Percentiles rank a stretch among this genome's conserved stretches.
Evolutionary conservation across 2,113 vertebrate species (phyloP).

Genomic region (Otocyon megalotis): DNA sequence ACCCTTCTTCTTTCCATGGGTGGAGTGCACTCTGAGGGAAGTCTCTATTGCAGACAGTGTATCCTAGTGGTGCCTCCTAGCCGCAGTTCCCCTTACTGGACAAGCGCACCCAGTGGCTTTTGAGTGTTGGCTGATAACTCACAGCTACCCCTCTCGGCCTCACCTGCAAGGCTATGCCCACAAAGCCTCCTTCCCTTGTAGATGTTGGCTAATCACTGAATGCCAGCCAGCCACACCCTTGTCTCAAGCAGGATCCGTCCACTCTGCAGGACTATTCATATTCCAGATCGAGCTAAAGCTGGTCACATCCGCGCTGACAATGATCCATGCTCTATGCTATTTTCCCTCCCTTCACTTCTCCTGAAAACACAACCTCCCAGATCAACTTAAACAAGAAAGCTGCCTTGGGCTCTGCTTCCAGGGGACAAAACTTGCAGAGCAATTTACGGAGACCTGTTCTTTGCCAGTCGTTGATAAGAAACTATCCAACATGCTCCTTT

Average conservation of each 20-base stretch:
- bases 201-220: not conserved
- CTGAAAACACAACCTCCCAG: not conserved
- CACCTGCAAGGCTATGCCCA: no score
- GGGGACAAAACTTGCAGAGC: not conserved
- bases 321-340: not conserved
- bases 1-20: not conserved
- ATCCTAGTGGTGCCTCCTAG: fast-evolving
- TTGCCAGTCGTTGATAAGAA: not conserved
- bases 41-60: not conserved
- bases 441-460: not conserved
- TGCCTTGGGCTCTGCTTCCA: not conserved
- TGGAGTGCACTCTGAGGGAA: not conserved
- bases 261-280: fast-evolving
- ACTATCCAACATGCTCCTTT: not conserved
- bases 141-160: not conserved
- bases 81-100: not conserved
- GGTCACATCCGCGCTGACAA: not conserved
- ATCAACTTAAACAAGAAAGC: not conserved
- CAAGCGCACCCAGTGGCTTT: not conserved
- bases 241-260: not conserved
- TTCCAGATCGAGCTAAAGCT: no score
- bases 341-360: not conserved
- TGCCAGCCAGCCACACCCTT: not conserved
- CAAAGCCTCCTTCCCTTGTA: not conserved
- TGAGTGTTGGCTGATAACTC: not conserved